A percentile compares a stretch with the other conserved stretches of the same genome.
Evolutionary conservation across 2,888 invertebrate genomes (phyloP).

Genomic region (Polydrusus tereticollis): DNA sequence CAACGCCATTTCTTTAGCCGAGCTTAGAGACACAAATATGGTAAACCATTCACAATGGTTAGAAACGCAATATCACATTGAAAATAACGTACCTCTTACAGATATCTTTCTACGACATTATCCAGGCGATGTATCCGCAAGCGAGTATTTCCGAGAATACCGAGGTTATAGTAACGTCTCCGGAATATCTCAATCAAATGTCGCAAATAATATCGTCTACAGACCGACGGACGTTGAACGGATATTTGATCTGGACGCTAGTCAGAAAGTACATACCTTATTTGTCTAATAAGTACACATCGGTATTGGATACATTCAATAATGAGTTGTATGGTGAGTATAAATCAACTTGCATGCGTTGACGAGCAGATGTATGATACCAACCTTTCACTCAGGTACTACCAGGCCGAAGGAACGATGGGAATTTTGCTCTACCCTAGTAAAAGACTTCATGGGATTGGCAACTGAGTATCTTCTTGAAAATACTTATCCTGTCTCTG

Average conservation of each 20-base stretch:
- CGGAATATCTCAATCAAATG: slow-evolving; percentile 69
- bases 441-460: slow-evolving; percentile 68
- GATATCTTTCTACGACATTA: slow-evolving; percentile 67
- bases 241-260: slow-evolving; percentile 73
- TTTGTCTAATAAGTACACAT: slow-evolving; percentile 66
- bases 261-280: slow-evolving; percentile 70
- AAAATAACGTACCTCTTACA: slow-evolving; percentile 53
- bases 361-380: too few relatives aligned
- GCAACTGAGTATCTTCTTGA: slow-evolving; percentile 67
- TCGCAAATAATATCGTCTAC: slow-evolving; percentile 69
- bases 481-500: slow-evolving; percentile 57
- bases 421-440: slow-evolving; percentile 69
- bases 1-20: slow-evolving; percentile 65
- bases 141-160: slow-evolving; percentile 69
- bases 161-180: slow-evolving; percentile 69
- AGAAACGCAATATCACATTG: neutral
- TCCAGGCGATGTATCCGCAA: slow-evolving; percentile 68
- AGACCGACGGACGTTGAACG: slow-evolving; percentile 70
- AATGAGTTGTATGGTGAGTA: slow-evolving; percentile 60
- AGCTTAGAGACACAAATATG: slow-evolving; percentile 65
- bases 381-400: too few relatives aligned
- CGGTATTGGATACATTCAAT: slow-evolving; percentile 58
- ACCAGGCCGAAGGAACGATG: slow-evolving; percentile 63
- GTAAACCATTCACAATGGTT: slow-evolving; percentile 56
- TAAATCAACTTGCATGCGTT: neutral